phyloP scores from a whole-genome alignment of 1,140 invertebrate genomes.

The Cotesia typhae region DNA sequence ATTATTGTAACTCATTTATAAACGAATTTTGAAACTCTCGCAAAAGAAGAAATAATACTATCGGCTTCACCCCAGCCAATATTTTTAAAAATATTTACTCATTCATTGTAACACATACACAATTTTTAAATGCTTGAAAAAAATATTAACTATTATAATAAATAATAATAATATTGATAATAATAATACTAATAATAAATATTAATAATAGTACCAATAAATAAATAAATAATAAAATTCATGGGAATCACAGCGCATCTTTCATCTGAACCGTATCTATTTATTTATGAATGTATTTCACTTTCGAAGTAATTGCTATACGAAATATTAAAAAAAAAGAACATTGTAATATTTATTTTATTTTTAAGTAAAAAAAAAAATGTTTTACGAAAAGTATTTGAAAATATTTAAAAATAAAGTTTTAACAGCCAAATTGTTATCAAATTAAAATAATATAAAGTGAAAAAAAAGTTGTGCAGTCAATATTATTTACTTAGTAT shows the following conservation, averaged over 20 bases:
- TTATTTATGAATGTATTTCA: constrained; percentile 25
- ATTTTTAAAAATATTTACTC: not conserved
- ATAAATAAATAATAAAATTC: too few species aligned
- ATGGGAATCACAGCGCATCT: not conserved
- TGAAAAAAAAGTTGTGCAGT: constrained; percentile 28
- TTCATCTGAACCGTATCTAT: constrained; percentile 4
- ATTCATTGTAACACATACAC: not conserved
- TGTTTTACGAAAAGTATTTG: not conserved
- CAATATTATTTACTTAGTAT: constrained; percentile 41
- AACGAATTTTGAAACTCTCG: too few species aligned
- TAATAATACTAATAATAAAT: too few species aligned
- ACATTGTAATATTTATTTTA: constrained; percentile 25
- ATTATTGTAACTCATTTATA: too few species aligned
- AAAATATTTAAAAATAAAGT: not conserved
- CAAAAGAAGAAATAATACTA: too few species aligned
- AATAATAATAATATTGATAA: too few species aligned
- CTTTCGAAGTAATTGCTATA: constrained; percentile 33
- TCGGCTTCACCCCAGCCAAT: too few species aligned
- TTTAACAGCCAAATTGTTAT: too few species aligned
- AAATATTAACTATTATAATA: not conserved
- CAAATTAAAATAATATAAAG: too few species aligned
- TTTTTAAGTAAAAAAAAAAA: constrained; percentile 36
- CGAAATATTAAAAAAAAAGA: constrained; percentile 17
- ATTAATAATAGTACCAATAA: too few species aligned
- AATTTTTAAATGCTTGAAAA: constrained; percentile 7